Base-by-base conservation (phyloP, 92 coral and sea anemone species). In the Epizoanthus rinbou region DNA sequence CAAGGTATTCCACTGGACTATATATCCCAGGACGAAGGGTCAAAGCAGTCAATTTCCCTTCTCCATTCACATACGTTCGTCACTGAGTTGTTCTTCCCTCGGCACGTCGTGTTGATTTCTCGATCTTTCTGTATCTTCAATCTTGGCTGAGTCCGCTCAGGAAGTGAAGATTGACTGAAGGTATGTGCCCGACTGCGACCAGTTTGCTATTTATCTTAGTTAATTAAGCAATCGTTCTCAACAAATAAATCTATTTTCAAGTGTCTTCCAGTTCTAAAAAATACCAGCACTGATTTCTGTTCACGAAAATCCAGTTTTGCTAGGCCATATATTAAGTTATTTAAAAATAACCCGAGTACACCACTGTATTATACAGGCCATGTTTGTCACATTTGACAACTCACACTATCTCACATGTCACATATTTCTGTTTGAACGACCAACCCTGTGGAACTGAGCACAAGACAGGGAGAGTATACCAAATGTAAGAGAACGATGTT, bases 161-260 rank as follows among this genome's bases (percentile, higher is more conserved):
- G 82, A 78, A 78, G 82, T 78, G 69, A 37, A 78, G 47, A 62
- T 23, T 60, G 14, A 59, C 65, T 60, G 17, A 41, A 78, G 82
- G 82, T 78, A 78, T 78, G 82, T 76, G 59, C 33, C 19, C 14
- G 54, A 47, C 15, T 47, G 2, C 54, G 72, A 6, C 47, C 18
- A 28, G 72, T 15, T 66, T 66, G 72, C 31, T 18, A 31, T 64
- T 24, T 64, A 19, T 64, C 8, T 64, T 7, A 64, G 8, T 64
- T 64, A 23, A 33, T 66, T 66, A 47, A 28, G 72, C 47, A 28
- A 28, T 66, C 47, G 19, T 31, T 10, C 31, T 33, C 6, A 14
- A 14, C 18, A 16, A 41, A 66, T 15, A 66, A 31, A 10, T 21
- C 72, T 33, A 66, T 41, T 28, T 41, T 66, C 72, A 13, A 33